These are phyloP conservation scores for Therioaphis trifolii DNA, from an alignment of 2,888 invertebrate species.

Conservation along the genomic window DNA sequence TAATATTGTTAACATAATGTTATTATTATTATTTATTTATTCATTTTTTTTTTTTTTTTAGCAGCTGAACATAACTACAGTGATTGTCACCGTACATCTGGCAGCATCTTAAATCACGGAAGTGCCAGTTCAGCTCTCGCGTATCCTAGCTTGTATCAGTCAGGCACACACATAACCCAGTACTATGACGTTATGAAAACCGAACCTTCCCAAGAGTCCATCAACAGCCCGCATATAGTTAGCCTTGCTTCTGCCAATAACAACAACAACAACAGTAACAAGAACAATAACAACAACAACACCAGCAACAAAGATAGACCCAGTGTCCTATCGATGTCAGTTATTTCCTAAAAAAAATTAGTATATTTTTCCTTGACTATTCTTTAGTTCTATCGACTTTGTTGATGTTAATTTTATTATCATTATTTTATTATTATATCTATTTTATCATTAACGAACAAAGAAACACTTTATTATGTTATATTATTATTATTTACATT, in stretches of 20 bases:
- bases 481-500: conserved; percentile 42
- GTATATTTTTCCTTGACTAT: conserved; percentile 51
- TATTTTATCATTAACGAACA: conserved; percentile 60
- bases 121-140: conserved; percentile 59
- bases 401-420: conserved; percentile 54
- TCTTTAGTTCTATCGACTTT: conserved; percentile 52
- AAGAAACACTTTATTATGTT: conserved; percentile 46
- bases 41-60: neutral
- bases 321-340: conserved; percentile 51
- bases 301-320: conserved; percentile 54
- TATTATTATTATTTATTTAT: neutral
- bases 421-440: conserved; percentile 11
- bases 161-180: conserved; percentile 58
- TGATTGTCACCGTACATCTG: conserved; percentile 63
- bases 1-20: too few species aligned
- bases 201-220: conserved; percentile 44
- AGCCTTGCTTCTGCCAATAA: conserved; percentile 54
- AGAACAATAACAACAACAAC: conserved; percentile 57
- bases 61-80: conserved; percentile 62
- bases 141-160: conserved; percentile 65
- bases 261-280: conserved; percentile 56
- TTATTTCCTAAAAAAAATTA: conserved; percentile 56
- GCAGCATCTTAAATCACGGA: conserved; percentile 63
- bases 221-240: conserved; percentile 55
- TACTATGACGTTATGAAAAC: conserved; percentile 63